These are phyloP conservation scores for Hemaris fuciformis DNA, from an alignment of 2,888 invertebrate species.

Conservation along the genomic window DNA sequence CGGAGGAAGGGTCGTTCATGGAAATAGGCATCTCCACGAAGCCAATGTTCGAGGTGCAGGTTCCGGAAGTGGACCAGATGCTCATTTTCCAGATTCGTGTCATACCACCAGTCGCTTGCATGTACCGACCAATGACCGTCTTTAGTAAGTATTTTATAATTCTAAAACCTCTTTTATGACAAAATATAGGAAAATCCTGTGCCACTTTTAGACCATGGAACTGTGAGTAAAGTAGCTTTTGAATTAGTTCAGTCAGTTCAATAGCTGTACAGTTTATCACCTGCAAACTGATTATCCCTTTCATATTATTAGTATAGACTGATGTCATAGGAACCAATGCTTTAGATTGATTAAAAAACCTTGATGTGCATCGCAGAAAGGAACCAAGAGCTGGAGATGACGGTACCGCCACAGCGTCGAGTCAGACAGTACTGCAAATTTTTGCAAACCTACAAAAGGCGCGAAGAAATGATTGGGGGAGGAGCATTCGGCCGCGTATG, in stretches of 20 bases:
- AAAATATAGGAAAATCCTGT: not conserved
- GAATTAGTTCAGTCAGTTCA: too few species aligned
- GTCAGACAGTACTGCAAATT: not conserved
- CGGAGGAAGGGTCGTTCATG: not conserved
- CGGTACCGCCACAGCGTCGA: not conserved
- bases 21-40: not conserved
- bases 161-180: not conserved
- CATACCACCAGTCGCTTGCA: not conserved
- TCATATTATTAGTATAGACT: not conserved
- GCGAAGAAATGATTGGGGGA: constrained; percentile 29
- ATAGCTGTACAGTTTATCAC: too few species aligned
- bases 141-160: not conserved
- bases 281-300: not conserved
- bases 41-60: not conserved
- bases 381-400: not conserved
- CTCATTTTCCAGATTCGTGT: not conserved
- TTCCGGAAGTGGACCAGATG: not conserved
- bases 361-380: not conserved
- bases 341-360: not conserved
- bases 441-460: not conserved
- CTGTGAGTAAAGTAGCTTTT: too few species aligned
- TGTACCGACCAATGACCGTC: not conserved
- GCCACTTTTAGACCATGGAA: too few species aligned
- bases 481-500: constrained; percentile 40
- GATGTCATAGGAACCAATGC: not conserved